Percentiles rank a stretch among this genome's conserved stretches.
phyloP scores from a whole-genome alignment of 2,113 vertebrate genomes.

The Chaenogobius annularis region DNA sequence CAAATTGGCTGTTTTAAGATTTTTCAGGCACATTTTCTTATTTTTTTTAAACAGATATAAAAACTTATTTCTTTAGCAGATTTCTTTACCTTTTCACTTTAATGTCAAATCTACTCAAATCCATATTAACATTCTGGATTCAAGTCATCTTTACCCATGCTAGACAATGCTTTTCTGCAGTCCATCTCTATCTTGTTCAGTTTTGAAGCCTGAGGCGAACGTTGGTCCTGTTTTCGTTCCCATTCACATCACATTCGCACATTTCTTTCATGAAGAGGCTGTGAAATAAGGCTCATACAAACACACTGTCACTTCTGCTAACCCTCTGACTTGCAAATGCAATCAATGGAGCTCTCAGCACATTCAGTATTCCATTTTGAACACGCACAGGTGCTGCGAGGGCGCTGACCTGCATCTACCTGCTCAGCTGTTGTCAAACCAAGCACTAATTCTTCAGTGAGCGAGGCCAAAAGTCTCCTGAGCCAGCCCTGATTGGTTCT shows the following conservation, averaged over 20 bases:
- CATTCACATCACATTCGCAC: background rate
- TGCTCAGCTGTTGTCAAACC: conserved; percentile 66
- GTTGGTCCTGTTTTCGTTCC: background rate
- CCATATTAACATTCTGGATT: no score
- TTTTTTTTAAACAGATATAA: no score
- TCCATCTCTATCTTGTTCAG: no score
- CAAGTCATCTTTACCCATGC: no score
- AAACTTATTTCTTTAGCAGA: no score
- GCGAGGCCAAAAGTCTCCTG: conserved; percentile 59
- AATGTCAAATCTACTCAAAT: no score
- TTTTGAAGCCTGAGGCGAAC: background rate
- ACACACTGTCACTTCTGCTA: background rate
- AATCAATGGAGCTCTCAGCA: conserved; percentile 48
- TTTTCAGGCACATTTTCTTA: no score
- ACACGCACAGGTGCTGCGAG: conserved; percentile 57
- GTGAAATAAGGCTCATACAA: background rate
- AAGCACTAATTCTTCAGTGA: conserved; percentile 57
- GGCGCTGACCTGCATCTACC: conserved; percentile 58
- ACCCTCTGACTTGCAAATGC: conserved; percentile 66
- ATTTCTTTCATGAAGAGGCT: background rate
- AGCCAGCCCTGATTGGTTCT: conserved; percentile 46
- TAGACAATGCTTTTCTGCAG: no score
- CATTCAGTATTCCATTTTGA: conserved; percentile 46
- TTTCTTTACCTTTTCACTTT: no score
- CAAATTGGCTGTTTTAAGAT: no score